Evolutionary conservation across 2,113 vertebrate genomes (phyloP).

Genomic region (Cochlearius cochlearius): DNA sequence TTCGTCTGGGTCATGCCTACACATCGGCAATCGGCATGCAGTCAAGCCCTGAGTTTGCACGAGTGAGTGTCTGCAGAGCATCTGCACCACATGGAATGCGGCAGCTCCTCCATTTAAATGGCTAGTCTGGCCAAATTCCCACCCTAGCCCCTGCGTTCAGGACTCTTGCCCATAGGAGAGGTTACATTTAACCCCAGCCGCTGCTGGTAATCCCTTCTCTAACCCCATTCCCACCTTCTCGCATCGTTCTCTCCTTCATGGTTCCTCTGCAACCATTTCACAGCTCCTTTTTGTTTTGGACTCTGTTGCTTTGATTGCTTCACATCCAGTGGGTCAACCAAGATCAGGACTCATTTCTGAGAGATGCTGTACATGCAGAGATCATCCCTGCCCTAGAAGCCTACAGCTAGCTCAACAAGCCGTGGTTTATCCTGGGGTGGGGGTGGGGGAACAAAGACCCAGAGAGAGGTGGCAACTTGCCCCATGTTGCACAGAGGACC

Average conservation of each 20-base stretch:
- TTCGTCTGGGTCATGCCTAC: neutral
- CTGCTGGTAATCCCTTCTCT: neutral
- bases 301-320: neutral
- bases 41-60: neutral
- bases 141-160: neutral
- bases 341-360: neutral
- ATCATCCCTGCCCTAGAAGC: neutral
- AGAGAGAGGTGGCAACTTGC: neutral
- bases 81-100: neutral
- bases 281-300: neutral
- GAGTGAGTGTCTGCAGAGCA: neutral
- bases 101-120: neutral
- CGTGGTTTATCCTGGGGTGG: neutral
- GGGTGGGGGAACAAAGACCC: neutral
- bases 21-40: fast-evolving
- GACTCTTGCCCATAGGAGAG: neutral
- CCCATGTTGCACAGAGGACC: neutral
- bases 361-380: neutral
- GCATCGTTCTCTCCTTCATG: fast-evolving
- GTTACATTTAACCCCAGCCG: neutral
- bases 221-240: neutral
- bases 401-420: neutral
- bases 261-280: neutral
- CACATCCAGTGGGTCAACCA: neutral
- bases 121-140: neutral